phyloP scores from a whole-genome alignment of 2,888 invertebrate species.

The Cephus rjabovi region DNA sequence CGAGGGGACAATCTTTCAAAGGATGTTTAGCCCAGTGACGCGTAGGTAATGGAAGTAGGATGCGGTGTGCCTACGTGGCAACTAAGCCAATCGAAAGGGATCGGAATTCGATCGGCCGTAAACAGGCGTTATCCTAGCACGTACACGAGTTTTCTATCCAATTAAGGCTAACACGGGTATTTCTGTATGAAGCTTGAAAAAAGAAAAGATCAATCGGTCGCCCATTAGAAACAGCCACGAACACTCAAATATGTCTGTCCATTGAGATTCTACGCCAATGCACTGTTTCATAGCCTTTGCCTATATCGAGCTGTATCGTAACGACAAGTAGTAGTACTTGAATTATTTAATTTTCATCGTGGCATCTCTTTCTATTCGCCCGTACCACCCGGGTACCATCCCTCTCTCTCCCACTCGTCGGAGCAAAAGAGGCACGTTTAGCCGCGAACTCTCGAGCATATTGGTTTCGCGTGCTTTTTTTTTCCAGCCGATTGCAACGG shows the following conservation, averaged over 20 bases:
- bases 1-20: constrained; percentile 35
- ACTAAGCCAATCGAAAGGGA: constrained; percentile 63
- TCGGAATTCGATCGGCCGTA: background rate
- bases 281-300: background rate
- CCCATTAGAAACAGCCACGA: background rate
- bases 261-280: background rate
- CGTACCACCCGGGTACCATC: constrained; percentile 20
- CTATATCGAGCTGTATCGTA: background rate
- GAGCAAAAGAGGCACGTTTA: constrained; percentile 9
- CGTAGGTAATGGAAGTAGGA: constrained; percentile 53
- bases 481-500: constrained; percentile 55
- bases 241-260: background rate
- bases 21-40: constrained; percentile 60
- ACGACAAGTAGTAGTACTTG: background rate
- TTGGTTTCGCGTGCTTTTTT: constrained; percentile 37
- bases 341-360: background rate
- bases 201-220: background rate
- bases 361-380: background rate
- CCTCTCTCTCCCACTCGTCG: constrained; percentile 31
- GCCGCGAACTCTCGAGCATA: constrained; percentile 2
- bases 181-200: background rate
- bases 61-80: constrained; percentile 62
- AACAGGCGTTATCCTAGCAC: background rate
- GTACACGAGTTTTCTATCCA: background rate
- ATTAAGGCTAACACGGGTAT: background rate